Conservation (phyloP, 2,797 vertebrate genomes). For the Ctenopoma kingsleyae region DNA sequence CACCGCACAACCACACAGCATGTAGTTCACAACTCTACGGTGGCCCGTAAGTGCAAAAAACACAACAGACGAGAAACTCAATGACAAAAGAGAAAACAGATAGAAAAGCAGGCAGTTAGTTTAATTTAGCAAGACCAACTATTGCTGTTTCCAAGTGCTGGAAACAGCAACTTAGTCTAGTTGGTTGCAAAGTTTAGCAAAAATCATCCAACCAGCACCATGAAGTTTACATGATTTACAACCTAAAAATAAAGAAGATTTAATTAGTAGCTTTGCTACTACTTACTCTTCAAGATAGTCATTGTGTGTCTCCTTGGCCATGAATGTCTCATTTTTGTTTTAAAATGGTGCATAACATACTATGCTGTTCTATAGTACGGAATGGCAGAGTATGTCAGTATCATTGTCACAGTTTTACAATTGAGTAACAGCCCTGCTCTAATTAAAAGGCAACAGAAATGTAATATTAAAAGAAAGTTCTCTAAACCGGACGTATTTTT, state of each 20-base stretch:
- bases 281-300: background rate
- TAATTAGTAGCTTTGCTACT: conserved; percentile 34
- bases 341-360: too few relatives aligned
- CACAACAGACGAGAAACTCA: conserved; percentile 18
- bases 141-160: background rate
- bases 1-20: conserved; percentile 1
- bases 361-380: too few relatives aligned
- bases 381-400: too few relatives aligned
- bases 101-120: background rate
- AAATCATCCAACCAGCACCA: background rate
- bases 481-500: too few relatives aligned
- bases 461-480: too few relatives aligned
- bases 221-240: conserved; percentile 6
- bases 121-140: background rate
- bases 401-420: too few relatives aligned
- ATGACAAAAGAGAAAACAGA: too few relatives aligned
- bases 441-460: too few relatives aligned
- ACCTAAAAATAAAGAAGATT: conserved; percentile 25
- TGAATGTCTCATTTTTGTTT: too few relatives aligned
- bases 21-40: background rate
- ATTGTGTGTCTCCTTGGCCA: too few relatives aligned
- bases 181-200: conserved; percentile 3
- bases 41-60: background rate
- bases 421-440: too few relatives aligned
- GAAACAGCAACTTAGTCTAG: background rate